Conservation (phyloP, 2,797 vertebrate species). For the Hoplostethus mediterraneus region DNA sequence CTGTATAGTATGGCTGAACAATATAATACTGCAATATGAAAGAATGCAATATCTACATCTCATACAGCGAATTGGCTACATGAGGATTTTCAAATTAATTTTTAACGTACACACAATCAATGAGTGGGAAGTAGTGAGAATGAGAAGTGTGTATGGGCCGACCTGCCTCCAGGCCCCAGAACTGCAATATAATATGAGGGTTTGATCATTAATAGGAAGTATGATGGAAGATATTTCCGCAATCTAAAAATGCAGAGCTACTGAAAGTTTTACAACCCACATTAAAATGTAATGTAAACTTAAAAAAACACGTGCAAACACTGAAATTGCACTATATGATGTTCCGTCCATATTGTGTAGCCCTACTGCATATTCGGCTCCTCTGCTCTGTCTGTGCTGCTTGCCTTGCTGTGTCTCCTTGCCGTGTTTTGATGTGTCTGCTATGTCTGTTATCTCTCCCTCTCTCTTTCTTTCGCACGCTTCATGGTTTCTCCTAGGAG, state of each 20-base stretch:
- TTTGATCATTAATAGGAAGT: constrained; percentile 25
- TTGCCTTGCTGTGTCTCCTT: constrained; percentile 67
- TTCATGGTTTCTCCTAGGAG: constrained; percentile 92
- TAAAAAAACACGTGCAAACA: neutral
- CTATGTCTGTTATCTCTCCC: constrained; percentile 82
- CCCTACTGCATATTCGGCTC: constrained; percentile 53
- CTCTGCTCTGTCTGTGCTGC: constrained; percentile 63
- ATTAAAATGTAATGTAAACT: too few relatives aligned
- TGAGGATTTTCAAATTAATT: neutral
- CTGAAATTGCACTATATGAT: neutral
- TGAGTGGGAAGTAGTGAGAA: neutral
- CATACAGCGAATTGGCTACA: neutral
- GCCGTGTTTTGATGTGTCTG: constrained; percentile 83
- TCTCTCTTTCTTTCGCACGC: constrained; percentile 80
- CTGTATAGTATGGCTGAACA: constrained; percentile 40
- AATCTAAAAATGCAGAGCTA: neutral
- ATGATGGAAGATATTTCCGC: neutral
- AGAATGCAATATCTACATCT: constrained; percentile 3
- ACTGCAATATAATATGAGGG: neutral
- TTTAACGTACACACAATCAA: neutral
- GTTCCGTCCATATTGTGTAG: neutral
- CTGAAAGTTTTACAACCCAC: neutral
- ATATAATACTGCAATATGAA: neutral
- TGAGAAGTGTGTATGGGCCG: neutral
- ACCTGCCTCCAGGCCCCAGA: neutral